phyloP scores from a whole-genome alignment of 1,140 invertebrate species.

The Drosophila kanapiae region DNA sequence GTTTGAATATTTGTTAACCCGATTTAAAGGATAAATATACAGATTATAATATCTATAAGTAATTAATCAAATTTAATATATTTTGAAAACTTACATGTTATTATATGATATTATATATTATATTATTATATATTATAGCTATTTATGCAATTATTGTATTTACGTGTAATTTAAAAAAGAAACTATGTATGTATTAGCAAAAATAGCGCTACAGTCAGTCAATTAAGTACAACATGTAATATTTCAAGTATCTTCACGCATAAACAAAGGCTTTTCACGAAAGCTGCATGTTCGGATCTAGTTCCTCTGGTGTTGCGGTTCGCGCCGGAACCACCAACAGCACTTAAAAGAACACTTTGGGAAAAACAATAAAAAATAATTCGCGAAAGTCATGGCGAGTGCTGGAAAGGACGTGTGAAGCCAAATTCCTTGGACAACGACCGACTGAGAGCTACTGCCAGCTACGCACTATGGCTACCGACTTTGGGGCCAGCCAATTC shows the following conservation, averaged over 20 bases:
- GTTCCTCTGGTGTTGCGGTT: constrained; percentile 5
- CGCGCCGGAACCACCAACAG: constrained; percentile 13
- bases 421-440: background rate
- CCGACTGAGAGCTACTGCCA: background rate
- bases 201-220: background rate
- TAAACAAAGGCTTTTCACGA: background rate
- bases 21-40: background rate
- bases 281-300: constrained; percentile 2
- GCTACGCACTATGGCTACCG: constrained; percentile 56
- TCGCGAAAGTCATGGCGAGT: constrained; percentile 35
- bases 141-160: too few species aligned
- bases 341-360: constrained; percentile 44
- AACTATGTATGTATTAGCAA: too few species aligned
- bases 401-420: constrained; percentile 7
- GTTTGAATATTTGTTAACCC: background rate
- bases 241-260: background rate
- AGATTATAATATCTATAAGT: background rate
- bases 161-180: too few species aligned
- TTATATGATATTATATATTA: too few species aligned
- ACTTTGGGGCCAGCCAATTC: constrained; percentile 57
- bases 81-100: too few species aligned
- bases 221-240: background rate
- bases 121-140: too few species aligned
- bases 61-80: background rate
- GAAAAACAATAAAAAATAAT: constrained; percentile 40